Base-by-base conservation (phyloP, 2,888 invertebrate species). In the Itoplectis maculator region DNA sequence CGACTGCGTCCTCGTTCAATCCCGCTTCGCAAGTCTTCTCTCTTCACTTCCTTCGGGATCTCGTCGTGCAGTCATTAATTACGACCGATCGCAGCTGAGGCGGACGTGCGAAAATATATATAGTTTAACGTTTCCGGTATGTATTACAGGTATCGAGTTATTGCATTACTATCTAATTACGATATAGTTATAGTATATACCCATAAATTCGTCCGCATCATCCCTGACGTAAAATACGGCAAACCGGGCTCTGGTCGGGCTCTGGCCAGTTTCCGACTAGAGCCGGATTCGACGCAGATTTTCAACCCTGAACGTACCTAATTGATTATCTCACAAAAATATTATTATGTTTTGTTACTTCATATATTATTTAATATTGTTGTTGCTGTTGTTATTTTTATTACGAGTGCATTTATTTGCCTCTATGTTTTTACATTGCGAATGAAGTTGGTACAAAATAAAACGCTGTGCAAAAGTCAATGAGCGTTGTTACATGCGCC, bases 1-100 rank as follows among this genome's bases (percentile, higher is more conserved):
- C 63, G 42, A 79, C 42, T 79, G 35, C 59, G 79, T 79, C 79
- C 79, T 79, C 74, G 79, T 79, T 61, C 69, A 15, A 35, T 65
- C 40, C 68, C 65, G 29, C 6, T 63, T 68, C 45, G 40, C 56
- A 18, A 35, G 56, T 61, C 69, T 29, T 29, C 29, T 29, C 29
- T 29, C 29, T 29, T 5, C 5, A 2, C 29, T 29, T 3, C 5
- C 42, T 42, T 68, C 69, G 29, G 66, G 11, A 59, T 15, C 45
- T 29, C 69, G 15, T 42, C 47, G 69, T 35, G 45, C 15, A 66
- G 23, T 18, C 29, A 23, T 73, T 61, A 20, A 74, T 61, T 69
- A 35, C 72, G 40, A 5, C 29, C 66, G 61, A 68, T 51, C 11
- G 20, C 47, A n/a, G 23, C 65, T 11, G 18, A 37, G 40, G 40